Conservation (phyloP, 2,888 invertebrate genomes). For the Archips crataeganus region DNA sequence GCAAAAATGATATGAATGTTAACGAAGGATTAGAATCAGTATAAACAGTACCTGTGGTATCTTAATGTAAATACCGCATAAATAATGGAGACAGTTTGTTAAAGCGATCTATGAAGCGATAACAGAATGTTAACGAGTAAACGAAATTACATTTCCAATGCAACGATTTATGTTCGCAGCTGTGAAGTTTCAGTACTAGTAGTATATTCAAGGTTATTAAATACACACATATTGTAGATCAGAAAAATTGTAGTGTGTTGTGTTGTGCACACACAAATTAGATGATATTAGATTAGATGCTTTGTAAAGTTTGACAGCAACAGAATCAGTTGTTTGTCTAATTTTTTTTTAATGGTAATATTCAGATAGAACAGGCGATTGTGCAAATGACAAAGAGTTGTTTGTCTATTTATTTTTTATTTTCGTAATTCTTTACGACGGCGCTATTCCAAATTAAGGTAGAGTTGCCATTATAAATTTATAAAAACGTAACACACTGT, state of each 20-base stretch:
- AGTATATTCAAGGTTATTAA: conserved; percentile 28
- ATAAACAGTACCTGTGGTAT: conserved; percentile 17
- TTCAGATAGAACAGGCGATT: too few relatives aligned
- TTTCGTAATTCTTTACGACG: neutral
- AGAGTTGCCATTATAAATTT: neutral
- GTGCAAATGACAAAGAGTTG: neutral
- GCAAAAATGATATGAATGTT: conserved; percentile 4
- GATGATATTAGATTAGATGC: neutral
- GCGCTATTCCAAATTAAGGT: neutral
- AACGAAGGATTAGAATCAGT: conserved; percentile 12
- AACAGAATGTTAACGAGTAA: conserved; percentile 23
- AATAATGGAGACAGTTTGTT: conserved; percentile 29
- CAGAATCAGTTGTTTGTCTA: neutral
- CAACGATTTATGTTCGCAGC: conserved; percentile 32
- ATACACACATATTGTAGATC: neutral
- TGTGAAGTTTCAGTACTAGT: conserved; percentile 8
- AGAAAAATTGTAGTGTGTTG: neutral
- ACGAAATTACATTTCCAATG: conserved; percentile 16
- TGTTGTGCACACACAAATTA: neutral
- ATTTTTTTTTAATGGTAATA: too few relatives aligned
- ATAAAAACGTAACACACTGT: conserved; percentile 48
- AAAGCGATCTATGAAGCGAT: conserved; percentile 17
- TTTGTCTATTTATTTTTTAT: neutral
- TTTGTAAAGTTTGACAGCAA: neutral
- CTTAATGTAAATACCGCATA: conserved; percentile 32